These are phyloP conservation scores for Platynereis dumerilii DNA, from an alignment of 2,888 invertebrate species.

Conservation along the genomic window DNA sequence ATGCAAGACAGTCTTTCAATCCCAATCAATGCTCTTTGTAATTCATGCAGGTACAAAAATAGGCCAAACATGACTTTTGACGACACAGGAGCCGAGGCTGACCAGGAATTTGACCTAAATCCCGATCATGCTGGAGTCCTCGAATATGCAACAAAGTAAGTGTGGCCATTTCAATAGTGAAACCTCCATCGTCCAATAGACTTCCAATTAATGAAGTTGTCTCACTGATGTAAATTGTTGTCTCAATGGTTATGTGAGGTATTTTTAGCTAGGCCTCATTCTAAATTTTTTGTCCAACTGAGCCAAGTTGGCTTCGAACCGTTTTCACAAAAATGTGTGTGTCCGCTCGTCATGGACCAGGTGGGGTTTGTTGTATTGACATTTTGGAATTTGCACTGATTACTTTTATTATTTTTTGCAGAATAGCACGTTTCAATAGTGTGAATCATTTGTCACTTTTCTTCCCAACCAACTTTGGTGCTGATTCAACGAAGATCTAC, in stretches of 20 bases:
- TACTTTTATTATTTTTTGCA: constrained; percentile 62
- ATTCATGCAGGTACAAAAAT: constrained; percentile 81
- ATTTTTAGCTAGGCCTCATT: too few species aligned
- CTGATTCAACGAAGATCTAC: constrained; percentile 71
- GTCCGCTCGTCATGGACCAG: too few species aligned
- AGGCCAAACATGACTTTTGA: constrained; percentile 94
- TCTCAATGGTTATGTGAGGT: background rate
- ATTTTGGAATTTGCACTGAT: too few species aligned
- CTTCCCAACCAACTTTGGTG: constrained; percentile 87
- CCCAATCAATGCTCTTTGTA: background rate
- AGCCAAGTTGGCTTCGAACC: background rate
- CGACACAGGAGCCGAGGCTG: constrained; percentile 72
- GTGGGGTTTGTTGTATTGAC: too few species aligned
- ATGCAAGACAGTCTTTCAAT: too few species aligned
- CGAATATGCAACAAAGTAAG: constrained; percentile 89
- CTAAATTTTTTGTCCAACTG: background rate
- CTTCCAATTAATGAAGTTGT: background rate
- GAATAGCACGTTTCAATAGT: constrained; percentile 89
- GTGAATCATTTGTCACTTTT: constrained; percentile 88
- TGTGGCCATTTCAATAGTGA: background rate
- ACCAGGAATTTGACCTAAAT: constrained; percentile 88
- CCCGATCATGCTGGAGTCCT: constrained; percentile 79
- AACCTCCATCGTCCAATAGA: background rate
- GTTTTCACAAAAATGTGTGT: too few species aligned
- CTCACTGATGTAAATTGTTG: background rate